Percentiles rank a stretch among this genome's conserved stretches.
Conservation (phyloP, 2,113 vertebrate genomes). For the Balaenoptera acutorostrata region DNA sequence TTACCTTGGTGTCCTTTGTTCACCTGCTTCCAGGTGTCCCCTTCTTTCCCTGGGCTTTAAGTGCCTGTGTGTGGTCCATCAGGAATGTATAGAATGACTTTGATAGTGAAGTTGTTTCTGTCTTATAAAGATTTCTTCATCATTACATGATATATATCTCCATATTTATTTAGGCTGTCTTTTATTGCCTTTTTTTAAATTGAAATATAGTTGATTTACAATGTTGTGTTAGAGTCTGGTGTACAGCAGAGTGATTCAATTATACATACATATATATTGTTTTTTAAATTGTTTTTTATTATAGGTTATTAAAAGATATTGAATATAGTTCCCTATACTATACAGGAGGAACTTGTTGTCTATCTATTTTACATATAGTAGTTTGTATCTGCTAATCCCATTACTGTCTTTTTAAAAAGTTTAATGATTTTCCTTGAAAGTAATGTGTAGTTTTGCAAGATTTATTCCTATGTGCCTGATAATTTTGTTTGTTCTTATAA, state of each 20-base stretch:
- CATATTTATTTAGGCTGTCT: neutral
- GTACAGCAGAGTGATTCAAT: neutral
- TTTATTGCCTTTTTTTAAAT: neutral
- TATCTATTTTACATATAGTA: neutral
- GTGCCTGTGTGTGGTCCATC: neutral
- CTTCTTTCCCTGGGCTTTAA: neutral
- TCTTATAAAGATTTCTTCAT: neutral
- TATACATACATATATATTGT: neutral
- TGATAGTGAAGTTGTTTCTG: neutral
- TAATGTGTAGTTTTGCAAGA: neutral
- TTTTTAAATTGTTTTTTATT: neutral
- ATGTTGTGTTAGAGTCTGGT: neutral
- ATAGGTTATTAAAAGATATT: neutral
- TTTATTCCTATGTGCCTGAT: neutral
- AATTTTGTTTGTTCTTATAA: neutral
- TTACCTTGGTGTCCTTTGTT: fast-evolving
- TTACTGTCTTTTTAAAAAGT: neutral
- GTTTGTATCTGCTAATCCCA: neutral
- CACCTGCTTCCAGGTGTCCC: neutral
- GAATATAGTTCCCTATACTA: neutral
- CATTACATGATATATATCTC: neutral
- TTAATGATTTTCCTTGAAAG: neutral
- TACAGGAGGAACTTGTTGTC: neutral
- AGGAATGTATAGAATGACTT: neutral
- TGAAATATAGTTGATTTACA: neutral